phyloP scores from a whole-genome alignment of 2,113 vertebrate genomes.

The Stercorarius parasiticus region DNA sequence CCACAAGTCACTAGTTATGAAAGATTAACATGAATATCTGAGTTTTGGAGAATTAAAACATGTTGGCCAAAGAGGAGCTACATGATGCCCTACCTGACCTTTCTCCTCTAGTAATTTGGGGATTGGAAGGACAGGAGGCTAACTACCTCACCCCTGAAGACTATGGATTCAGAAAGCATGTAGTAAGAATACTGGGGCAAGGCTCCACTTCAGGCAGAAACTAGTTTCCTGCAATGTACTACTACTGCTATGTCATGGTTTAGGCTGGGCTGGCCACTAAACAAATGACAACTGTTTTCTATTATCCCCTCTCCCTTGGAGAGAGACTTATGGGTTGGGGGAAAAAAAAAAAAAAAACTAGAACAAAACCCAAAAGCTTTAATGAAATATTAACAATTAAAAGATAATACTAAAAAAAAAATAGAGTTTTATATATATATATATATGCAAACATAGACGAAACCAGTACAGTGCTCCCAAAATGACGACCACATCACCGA shows the following conservation, averaged over 20 bases:
- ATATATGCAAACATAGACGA: background rate
- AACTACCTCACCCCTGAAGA: background rate
- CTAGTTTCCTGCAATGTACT: background rate
- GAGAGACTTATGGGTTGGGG: background rate
- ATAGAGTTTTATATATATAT: background rate
- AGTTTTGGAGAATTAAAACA: background rate
- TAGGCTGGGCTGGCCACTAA: background rate
- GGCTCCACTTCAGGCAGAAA: background rate
- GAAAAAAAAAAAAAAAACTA: too few species aligned
- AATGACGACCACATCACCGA: background rate
- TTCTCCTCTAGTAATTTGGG: background rate
- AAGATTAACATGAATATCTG: background rate
- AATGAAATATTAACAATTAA: background rate
- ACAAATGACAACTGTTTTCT: background rate
- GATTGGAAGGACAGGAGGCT: background rate
- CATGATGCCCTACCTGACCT: background rate
- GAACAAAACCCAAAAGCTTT: background rate
- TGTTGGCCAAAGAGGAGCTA: background rate
- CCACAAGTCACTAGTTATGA: background rate
- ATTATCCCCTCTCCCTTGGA: background rate
- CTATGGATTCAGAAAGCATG: background rate
- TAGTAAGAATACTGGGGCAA: background rate
- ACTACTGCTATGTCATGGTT: background rate
- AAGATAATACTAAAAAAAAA: background rate
- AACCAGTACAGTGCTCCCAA: background rate